Evolutionary conservation across 2,888 invertebrate species (phyloP).

Genomic region (Alitta virens): DNA sequence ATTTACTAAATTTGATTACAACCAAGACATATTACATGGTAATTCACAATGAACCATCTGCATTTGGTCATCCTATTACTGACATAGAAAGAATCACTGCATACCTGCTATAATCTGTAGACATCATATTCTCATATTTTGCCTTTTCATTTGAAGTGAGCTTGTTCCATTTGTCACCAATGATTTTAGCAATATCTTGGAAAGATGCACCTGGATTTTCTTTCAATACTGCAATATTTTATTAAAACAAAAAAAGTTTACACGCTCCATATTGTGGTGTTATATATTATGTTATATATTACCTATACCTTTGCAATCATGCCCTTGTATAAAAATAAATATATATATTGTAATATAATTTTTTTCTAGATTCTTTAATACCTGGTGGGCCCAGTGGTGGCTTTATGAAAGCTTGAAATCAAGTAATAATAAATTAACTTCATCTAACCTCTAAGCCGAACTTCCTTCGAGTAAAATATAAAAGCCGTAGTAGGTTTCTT

Average conservation of each 20-base stretch:
- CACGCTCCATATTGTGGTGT: too few relatives aligned
- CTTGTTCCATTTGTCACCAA: conserved; percentile 34
- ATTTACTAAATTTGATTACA: too few relatives aligned
- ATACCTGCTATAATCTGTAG: conserved; percentile 24
- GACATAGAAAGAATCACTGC: too few relatives aligned
- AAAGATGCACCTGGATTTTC: conserved; percentile 31
- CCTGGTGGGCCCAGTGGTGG: too few relatives aligned
- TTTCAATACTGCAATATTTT: conserved; percentile 34
- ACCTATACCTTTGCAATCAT: background rate
- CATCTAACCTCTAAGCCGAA: conserved; percentile 33
- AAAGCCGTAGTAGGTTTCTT: conserved; percentile 29
- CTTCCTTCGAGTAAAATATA: conserved; percentile 34
- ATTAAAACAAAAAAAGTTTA: too few relatives aligned
- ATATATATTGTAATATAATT: too few relatives aligned
- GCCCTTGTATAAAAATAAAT: background rate
- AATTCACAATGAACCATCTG: too few relatives aligned
- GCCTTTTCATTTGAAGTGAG: conserved; percentile 31
- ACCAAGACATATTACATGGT: too few relatives aligned
- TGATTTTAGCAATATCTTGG: conserved; percentile 30
- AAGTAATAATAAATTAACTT: too few relatives aligned
- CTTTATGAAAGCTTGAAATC: background rate
- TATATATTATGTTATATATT: background rate
- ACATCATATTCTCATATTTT: conserved; percentile 26
- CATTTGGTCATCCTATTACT: too few relatives aligned
- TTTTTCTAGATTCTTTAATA: too few relatives aligned